A percentile compares a stretch with the other conserved stretches of the same genome.
These are phyloP conservation scores for Pseudomyrmex pallidus DNA, from an alignment of 1,140 invertebrate species.

Conservation along the genomic window DNA sequence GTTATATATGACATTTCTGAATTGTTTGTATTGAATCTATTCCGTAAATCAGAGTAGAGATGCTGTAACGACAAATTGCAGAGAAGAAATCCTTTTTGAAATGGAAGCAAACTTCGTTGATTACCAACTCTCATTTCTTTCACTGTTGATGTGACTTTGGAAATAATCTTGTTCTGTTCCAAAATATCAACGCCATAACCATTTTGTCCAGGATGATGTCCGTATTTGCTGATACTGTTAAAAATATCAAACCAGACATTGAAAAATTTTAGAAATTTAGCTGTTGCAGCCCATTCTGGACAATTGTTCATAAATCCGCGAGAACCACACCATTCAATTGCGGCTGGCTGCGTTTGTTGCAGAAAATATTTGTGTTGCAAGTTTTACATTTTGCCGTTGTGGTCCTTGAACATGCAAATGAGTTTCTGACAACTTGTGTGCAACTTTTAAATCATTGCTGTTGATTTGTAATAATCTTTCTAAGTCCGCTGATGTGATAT, in stretches of 20 bases:
- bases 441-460: neutral
- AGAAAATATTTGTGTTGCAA: neutral
- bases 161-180: neutral
- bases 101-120: neutral
- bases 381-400: slow-evolving; percentile 1
- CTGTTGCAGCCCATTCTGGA: slow-evolving; percentile 4
- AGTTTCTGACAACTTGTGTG: neutral
- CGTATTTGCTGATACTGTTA: slow-evolving; percentile 3
- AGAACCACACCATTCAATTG: slow-evolving; percentile 21
- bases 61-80: neutral
- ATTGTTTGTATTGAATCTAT: neutral
- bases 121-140: neutral
- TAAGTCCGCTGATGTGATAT: neutral
- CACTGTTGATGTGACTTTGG: neutral
- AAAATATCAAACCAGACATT: slow-evolving; percentile 5
- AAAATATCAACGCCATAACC: slow-evolving; percentile 1
- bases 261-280: neutral
- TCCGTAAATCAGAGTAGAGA: neutral
- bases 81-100: neutral
- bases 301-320: slow-evolving; percentile 5
- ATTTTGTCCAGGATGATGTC: neutral
- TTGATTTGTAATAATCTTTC: neutral
- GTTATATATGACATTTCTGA: slow-evolving; percentile 2
- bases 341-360: slow-evolving; percentile 7
- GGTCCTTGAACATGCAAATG: slow-evolving; percentile 4